Evolutionary conservation across 2,113 vertebrate species (phyloP).

Genomic region (Salvelinus namaycush): DNA sequence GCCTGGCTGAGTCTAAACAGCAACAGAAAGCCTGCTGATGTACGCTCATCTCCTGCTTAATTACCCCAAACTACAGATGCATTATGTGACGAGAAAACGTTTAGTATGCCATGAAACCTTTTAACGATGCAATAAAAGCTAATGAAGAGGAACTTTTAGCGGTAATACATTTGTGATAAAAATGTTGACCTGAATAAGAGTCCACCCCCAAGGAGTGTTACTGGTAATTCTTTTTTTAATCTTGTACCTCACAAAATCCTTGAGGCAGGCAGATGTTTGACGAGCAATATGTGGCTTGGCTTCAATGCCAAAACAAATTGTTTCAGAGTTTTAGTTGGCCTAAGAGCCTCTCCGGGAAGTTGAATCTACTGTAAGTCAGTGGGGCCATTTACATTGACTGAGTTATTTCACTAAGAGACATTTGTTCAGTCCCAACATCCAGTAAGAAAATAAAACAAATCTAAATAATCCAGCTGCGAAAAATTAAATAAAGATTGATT

Average conservation of each 20-base stretch:
- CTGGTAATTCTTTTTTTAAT: background rate
- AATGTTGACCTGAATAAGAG: slow-evolving; percentile 15
- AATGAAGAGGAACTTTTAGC: slow-evolving; percentile 20
- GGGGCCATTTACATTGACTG: no score
- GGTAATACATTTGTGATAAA: slow-evolving; percentile 7
- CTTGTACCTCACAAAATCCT: background rate
- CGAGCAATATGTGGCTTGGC: slow-evolving; percentile 19
- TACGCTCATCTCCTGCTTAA: slow-evolving; percentile 32
- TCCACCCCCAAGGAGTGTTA: background rate
- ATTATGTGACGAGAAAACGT: slow-evolving; percentile 24
- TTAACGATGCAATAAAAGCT: slow-evolving; percentile 14
- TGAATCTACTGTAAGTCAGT: no score
- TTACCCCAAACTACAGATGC: slow-evolving; percentile 34
- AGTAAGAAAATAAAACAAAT: no score
- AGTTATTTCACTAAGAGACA: no score
- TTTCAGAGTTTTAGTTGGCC: slow-evolving; percentile 20
- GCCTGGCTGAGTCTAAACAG: slow-evolving; percentile 8
- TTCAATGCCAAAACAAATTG: slow-evolving; percentile 48
- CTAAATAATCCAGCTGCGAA: no score
- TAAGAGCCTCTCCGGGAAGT: background rate
- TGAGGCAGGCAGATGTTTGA: slow-evolving; percentile 23
- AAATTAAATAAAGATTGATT: no score
- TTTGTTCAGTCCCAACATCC: no score
- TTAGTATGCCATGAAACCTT: slow-evolving; percentile 19
- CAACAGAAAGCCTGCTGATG: slow-evolving; percentile 20